Evolutionary conservation across 2,797 vertebrate species (phyloP), one percentile per base, ranked within the genome.

Genomic region (Garrulus glandarius): DNA sequence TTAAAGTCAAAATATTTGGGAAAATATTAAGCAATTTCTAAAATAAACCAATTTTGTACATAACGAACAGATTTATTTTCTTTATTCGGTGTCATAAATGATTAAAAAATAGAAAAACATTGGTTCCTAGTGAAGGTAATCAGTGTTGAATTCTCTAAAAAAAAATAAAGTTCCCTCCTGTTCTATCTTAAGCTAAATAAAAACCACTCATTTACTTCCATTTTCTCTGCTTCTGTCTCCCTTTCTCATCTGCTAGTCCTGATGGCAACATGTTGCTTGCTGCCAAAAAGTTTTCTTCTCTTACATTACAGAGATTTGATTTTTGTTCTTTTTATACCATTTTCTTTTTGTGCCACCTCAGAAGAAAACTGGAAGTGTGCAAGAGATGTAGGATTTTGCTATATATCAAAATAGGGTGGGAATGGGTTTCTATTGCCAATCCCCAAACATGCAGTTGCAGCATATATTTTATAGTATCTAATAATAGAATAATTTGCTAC

Each of bases 1-100:
- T 74, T 69, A 14, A 93, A 85, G 65, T 85, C 24, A 95, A 87
- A 97, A 96, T 94, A 95, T 96, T 96, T 94, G 49, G 57, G 49
- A 82, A 79, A 92, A 89, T 93, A 89, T 83, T 71, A 89, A 87
- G 50, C 19, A 61, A 8, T 71, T 91, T 57, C 49, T 71, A 68
- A 93, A 93, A 77, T 85, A 79, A 87, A 61, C 5, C 6, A 18
- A 16, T 89, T 89, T 67, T 87, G 5, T 71, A 41, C 26, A 44
- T 80, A 85, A 83, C 72, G 57, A 96, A 89, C 93, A 93, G 89
- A 95, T 92, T 90, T 96, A 92, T 97, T 96, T 68, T 75, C 86
- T 95, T 93, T 92, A 22, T 80, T 75, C 46, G 22, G n/a, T 84
- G 49, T 87, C 87, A 84, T 44, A 87, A 84, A 89, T 80, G 2